Conservation (phyloP, 92 coral and sea anemone species). For the Porites lobata region DNA sequence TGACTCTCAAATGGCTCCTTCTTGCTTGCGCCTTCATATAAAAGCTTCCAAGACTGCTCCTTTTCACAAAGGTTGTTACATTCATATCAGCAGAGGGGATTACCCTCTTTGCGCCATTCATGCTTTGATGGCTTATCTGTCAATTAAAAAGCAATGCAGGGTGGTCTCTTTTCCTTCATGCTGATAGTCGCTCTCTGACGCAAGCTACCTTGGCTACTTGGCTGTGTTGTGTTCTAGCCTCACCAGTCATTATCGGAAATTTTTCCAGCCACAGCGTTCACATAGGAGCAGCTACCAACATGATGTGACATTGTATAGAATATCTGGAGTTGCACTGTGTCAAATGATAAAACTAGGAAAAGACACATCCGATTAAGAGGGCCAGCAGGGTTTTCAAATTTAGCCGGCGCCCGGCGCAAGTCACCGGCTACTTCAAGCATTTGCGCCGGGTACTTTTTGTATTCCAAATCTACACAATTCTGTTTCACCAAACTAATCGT, state of each 20-base stretch:
- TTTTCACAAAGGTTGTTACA: slow-evolving; percentile 36
- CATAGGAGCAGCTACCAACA: background rate
- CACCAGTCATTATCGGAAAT: background rate
- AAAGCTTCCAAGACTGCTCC: slow-evolving; percentile 64
- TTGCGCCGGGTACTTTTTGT: slow-evolving; percentile 1
- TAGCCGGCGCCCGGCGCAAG: slow-evolving; percentile 11
- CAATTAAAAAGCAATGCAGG: background rate
- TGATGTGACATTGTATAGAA: slow-evolving; percentile 4
- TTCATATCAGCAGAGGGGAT: background rate
- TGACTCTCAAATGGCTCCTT: slow-evolving; percentile 22
- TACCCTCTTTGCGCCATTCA: background rate
- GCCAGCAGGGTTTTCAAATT: slow-evolving; percentile 3
- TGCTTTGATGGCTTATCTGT: background rate
- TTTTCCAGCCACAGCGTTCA: too few species aligned
- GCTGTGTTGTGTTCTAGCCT: slow-evolving; percentile 12
- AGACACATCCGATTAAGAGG: background rate
- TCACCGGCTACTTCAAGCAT: slow-evolving; percentile 21
- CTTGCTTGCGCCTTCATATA: slow-evolving; percentile 27
- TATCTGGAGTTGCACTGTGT: background rate
- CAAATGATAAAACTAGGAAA: slow-evolving; percentile 9
- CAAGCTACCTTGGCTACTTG: background rate
- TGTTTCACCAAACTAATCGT: too few species aligned
- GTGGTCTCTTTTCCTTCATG: background rate
- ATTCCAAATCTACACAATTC: too few species aligned
- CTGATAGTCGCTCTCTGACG: background rate